These are phyloP conservation scores for Halcyon senegalensis DNA, from an alignment of 2,113 vertebrate genomes.

Conservation along the genomic window DNA sequence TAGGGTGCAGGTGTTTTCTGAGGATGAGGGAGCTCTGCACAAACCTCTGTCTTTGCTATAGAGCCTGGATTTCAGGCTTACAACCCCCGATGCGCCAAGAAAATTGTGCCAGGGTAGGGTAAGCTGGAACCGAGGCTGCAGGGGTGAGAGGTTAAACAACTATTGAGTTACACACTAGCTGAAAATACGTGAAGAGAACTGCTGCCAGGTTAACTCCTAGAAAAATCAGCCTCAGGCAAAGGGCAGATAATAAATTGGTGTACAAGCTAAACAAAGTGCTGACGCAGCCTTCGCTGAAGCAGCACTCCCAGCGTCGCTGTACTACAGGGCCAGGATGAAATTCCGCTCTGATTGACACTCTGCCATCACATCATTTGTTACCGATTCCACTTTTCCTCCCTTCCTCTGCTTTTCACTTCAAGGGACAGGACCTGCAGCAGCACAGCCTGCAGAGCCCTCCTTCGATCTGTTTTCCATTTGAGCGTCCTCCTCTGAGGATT, in stretches of 20 bases:
- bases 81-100: too few species aligned
- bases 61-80: neutral
- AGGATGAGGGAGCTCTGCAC: neutral
- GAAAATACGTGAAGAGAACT: neutral
- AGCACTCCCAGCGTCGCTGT: neutral
- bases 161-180: neutral
- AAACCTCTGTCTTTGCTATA: neutral
- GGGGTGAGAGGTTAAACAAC: neutral
- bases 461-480: slow-evolving; percentile 31
- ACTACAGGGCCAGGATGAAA: neutral
- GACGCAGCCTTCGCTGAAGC: neutral
- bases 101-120: accelerated
- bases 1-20: neutral
- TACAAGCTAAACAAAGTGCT: neutral
- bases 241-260: neutral
- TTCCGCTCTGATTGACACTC: neutral
- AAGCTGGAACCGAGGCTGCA: neutral
- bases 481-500: slow-evolving; percentile 25
- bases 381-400: neutral
- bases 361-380: neutral
- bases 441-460: neutral
- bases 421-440: slow-evolving; percentile 14
- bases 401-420: slow-evolving; percentile 16
- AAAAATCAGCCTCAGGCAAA: neutral
- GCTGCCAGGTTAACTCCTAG: slow-evolving; percentile 1